Percentiles rank a stretch among this genome's conserved stretches.
phyloP scores from a whole-genome alignment of 1,140 invertebrate species.

The Solenopsis invicta region DNA sequence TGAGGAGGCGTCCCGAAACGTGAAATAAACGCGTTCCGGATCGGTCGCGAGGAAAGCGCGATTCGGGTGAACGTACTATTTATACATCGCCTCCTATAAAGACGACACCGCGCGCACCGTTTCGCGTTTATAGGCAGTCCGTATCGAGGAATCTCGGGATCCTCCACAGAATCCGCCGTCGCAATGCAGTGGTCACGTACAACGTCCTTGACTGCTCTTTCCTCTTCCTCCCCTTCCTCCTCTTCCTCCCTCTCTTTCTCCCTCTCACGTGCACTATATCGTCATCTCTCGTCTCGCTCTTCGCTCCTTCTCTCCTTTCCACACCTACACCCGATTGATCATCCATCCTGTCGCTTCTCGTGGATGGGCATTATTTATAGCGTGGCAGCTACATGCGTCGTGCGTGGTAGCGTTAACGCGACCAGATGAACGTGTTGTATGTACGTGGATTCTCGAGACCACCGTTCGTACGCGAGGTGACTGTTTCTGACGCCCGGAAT shows the following conservation, averaged over 20 bases:
- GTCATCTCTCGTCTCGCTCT: background rate
- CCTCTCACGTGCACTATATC: background rate
- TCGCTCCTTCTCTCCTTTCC: slow-evolving; percentile 33
- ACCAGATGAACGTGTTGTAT: background rate
- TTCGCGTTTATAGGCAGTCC: background rate
- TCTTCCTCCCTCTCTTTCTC: background rate
- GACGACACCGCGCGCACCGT: background rate
- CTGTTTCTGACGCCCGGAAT: slow-evolving; percentile 39
- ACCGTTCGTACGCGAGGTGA: background rate
- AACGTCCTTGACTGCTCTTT: slow-evolving; percentile 71
- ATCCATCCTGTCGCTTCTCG: slow-evolving; percentile 68
- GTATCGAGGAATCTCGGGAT: slow-evolving; percentile 60
- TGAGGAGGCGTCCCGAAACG: background rate
- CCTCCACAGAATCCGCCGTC: slow-evolving; percentile 69
- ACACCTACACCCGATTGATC: slow-evolving; percentile 76
- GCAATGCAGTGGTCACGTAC: slow-evolving; percentile 75
- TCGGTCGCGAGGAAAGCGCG: slow-evolving; percentile 18
- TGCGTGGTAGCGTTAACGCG: slow-evolving; percentile 20
- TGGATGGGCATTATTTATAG: slow-evolving; percentile 77
- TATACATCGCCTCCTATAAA: slow-evolving; percentile 64
- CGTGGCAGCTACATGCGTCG: slow-evolving; percentile 50
- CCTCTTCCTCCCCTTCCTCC: background rate
- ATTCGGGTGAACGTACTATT: slow-evolving; percentile 73
- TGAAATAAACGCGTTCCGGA: slow-evolving; percentile 44
- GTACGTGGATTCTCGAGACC: background rate